A percentile compares a stretch with the other conserved stretches of the same genome.
These are phyloP conservation scores for Dicrurus megarhynchus DNA, from an alignment of 2,113 vertebrate species.

Conservation along the genomic window DNA sequence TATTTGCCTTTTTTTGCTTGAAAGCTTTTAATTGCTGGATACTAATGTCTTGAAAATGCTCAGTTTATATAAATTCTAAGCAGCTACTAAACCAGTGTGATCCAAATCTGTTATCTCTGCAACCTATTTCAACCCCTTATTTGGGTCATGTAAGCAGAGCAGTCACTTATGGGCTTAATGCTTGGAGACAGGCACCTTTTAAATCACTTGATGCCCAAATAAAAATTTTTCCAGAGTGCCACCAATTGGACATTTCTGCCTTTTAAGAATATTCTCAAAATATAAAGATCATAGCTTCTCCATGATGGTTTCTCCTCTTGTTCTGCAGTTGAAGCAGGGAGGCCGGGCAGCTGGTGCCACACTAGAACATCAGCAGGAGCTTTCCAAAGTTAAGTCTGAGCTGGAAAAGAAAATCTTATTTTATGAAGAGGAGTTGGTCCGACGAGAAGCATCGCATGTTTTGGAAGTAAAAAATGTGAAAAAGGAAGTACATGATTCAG, in stretches of 20 bases:
- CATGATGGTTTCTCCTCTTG: neutral
- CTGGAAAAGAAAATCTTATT: slow-evolving; percentile 93
- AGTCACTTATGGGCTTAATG: neutral
- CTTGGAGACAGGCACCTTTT: neutral
- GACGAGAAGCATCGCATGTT: slow-evolving; percentile 86
- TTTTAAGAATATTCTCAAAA: neutral
- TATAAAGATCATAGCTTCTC: neutral
- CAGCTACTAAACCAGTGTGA: neutral
- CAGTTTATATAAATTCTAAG: neutral
- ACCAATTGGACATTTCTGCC: neutral
- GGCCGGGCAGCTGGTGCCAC: slow-evolving; percentile 71
- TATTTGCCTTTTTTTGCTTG: neutral
- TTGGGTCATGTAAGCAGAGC: neutral
- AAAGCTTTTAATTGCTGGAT: neutral
- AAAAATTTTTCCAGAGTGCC: neutral
- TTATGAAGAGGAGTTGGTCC: slow-evolving; percentile 91
- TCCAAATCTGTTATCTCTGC: neutral
- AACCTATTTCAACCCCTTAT: neutral
- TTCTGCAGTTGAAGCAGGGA: slow-evolving; percentile 83
- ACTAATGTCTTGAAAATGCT: neutral
- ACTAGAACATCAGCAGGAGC: slow-evolving; percentile 87
- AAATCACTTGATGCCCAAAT: neutral
- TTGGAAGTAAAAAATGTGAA: slow-evolving; percentile 87
- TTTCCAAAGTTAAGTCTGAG: slow-evolving; percentile 87
- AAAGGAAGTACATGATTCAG: slow-evolving; percentile 91